Conservation (phyloP, 2,113 vertebrate genomes). For the Bufo bufo region DNA sequence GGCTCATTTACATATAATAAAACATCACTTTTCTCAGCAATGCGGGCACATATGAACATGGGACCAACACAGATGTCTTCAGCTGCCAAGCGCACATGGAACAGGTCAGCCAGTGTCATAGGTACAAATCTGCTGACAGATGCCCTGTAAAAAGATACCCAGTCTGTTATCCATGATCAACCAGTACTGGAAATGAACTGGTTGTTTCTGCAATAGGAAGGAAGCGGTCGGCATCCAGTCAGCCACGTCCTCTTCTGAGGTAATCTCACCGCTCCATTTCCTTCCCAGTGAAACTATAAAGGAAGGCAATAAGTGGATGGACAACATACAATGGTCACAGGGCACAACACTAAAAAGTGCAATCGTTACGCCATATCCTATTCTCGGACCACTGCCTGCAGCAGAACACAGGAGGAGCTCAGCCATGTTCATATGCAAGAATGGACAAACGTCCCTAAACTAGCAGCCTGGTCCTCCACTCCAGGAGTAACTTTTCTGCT, state of each 20-base stretch:
- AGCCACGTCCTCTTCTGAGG: constrained; percentile 58
- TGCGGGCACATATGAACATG: too few species aligned
- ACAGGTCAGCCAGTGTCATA: too few species aligned
- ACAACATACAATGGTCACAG: background rate
- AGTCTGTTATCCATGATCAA: too few species aligned
- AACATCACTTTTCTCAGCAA: too few species aligned
- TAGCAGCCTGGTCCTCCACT: background rate
- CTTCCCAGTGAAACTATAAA: constrained; percentile 56
- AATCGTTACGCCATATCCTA: background rate
- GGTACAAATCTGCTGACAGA: too few species aligned
- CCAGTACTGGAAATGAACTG: background rate
- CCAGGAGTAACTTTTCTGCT: background rate
- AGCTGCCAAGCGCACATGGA: too few species aligned
- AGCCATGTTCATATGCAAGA: background rate
- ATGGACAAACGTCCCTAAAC: background rate
- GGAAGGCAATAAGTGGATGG: background rate
- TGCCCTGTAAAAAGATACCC: too few species aligned
- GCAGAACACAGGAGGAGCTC: background rate
- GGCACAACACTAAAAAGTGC: background rate
- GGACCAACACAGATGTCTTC: too few species aligned
- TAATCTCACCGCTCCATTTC: constrained; percentile 59
- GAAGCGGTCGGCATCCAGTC: constrained; percentile 63
- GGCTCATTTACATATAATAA: too few species aligned
- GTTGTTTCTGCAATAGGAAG: constrained; percentile 60
- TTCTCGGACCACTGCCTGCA: background rate